These are phyloP conservation scores for Dendrolimus kikuchii DNA, from an alignment of 1,140 invertebrate species.

Conservation along the genomic window DNA sequence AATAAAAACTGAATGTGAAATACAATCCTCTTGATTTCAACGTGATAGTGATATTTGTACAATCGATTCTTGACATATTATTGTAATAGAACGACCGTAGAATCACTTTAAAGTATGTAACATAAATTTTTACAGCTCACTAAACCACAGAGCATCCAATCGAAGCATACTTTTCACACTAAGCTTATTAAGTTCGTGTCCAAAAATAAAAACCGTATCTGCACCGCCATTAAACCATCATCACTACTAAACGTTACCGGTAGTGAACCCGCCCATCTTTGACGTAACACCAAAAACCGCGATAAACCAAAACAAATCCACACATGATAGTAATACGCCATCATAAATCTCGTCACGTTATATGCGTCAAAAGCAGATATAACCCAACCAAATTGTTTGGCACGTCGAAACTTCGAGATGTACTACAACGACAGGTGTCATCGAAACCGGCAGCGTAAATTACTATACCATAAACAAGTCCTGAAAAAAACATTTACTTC, in stretches of 20 bases:
- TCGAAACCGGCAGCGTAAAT: conserved; percentile 31
- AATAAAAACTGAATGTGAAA: too few relatives aligned
- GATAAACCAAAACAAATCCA: conserved; percentile 28
- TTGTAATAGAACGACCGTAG: too few relatives aligned
- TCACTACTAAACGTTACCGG: conserved; percentile 1
- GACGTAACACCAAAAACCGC: conserved; percentile 6
- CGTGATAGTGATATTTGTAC: too few relatives aligned
- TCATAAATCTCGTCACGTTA: conserved; percentile 56
- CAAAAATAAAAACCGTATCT: too few relatives aligned
- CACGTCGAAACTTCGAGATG: conserved; percentile 10
- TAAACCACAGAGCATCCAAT: too few relatives aligned
- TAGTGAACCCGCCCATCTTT: conserved; percentile 12
- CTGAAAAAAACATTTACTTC: conserved; percentile 71
- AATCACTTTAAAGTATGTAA: too few relatives aligned
- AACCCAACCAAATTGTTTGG: conserved; percentile 35
- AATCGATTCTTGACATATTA: too few relatives aligned
- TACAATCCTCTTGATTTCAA: too few relatives aligned
- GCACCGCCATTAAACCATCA: conserved; percentile 6
- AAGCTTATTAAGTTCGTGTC: too few relatives aligned
- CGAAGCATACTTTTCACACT: too few relatives aligned
- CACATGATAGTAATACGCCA: conserved; percentile 47
- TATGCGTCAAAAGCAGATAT: conserved; percentile 31
- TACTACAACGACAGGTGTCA: conserved; percentile 35
- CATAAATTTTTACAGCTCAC: too few relatives aligned
- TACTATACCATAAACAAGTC: conserved; percentile 39